Evolutionary conservation across 2,797 vertebrate species (phyloP), one percentile per base, ranked within the genome.

Genomic region (Emydoidea blandingii): DNA sequence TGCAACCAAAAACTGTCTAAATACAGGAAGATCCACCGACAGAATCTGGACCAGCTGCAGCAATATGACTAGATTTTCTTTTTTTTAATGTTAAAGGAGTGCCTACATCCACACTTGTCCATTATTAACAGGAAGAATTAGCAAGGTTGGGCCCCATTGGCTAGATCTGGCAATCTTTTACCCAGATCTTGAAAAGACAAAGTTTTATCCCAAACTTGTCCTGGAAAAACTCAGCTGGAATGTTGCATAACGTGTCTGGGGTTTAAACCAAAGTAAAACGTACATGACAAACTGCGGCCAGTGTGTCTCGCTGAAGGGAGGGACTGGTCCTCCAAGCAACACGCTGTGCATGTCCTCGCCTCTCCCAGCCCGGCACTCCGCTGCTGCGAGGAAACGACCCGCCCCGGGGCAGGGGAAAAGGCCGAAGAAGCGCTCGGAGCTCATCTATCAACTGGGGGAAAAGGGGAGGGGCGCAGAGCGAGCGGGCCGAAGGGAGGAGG

Each of bases 401-500:
- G 18, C 49, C 15, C 50, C 23, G 12, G 21, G 31, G 34, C 79
- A 56, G 23, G 56, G 15, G 14, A 16, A 18, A 47, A 21, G 74
- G 86, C 62, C 65, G 50, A 15, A 21, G 34, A 23, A 6, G 86
- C 68, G 5, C 5, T 2, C 34, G 6, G 6, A 41, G 79, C 85
- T 90, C 85, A 86, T 93, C 95, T 92, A 49, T 68, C 89, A 50
- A 83, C 83, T 23, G 2, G 5, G 5, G 57, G 86, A 14, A 9
- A 81, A 87, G 87, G 79, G 65, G 74, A 44, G n/a, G 23, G 56
- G 27, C 79, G 86, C 86, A 68, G 86, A 34, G 59, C 59, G 92
- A n/a, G 50, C 27, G 5, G 41, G 5, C 74, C n/a, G 37, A 79
- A 31, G 27, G 79, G 80, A 78, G 94, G 93, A 83, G 97, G 95